These are phyloP conservation scores for Nothobranchius furzeri DNA, from an alignment of 2,113 vertebrate species.

Conservation along the genomic window DNA sequence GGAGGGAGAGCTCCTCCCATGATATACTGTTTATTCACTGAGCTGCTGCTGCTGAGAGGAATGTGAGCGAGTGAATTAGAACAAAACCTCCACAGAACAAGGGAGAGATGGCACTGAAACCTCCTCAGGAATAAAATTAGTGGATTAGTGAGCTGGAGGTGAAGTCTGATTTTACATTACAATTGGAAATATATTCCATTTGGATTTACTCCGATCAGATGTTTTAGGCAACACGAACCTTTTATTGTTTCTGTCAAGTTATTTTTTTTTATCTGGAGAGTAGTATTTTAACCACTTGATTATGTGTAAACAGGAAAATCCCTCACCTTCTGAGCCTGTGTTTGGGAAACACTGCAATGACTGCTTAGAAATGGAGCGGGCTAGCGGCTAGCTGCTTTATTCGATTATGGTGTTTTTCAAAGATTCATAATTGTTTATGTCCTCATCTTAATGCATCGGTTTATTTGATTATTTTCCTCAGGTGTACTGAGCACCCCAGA, in stretches of 20 bases:
- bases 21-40: constrained; percentile 59
- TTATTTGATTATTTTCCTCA: too few relatives aligned
- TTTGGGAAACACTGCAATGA: too few relatives aligned
- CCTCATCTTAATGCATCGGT: too few relatives aligned
- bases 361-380: too few relatives aligned
- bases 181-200: background rate
- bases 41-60: constrained; percentile 32
- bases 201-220: background rate
- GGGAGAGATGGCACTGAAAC: background rate
- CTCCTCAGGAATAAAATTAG: background rate
- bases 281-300: too few relatives aligned
- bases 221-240: background rate
- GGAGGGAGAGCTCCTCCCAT: constrained; percentile 40
- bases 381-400: too few relatives aligned
- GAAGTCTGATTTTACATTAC: background rate
- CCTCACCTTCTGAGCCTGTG: too few relatives aligned
- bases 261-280: too few relatives aligned
- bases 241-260: background rate
- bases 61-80: constrained; percentile 46
- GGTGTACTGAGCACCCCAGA: too few relatives aligned
- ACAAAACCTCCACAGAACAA: constrained; percentile 39
- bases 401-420: too few relatives aligned
- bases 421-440: too few relatives aligned
- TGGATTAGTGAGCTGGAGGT: background rate
- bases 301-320: too few relatives aligned